A percentile compares a stretch with the other conserved stretches of the same genome.
These are phyloP conservation scores for Scaptomyza cyrtandrae DNA, from an alignment of 2,888 invertebrate genomes.

Conservation along the genomic window DNA sequence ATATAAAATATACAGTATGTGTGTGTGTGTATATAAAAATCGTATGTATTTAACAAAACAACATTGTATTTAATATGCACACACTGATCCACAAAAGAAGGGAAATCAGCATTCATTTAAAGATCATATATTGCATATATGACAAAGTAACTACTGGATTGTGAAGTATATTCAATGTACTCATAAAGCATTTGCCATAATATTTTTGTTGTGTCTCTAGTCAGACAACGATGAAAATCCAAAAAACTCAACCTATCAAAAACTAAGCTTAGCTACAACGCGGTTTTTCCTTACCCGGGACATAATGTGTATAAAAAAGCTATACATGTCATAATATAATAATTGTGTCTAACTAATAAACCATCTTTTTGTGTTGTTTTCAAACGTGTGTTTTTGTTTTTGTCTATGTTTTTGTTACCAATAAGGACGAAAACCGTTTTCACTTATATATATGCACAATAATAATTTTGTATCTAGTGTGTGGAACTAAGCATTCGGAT, in stretches of 20 bases:
- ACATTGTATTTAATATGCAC: constrained; percentile 46
- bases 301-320: constrained; percentile 53
- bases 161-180: constrained; percentile 54
- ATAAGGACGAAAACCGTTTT: constrained; percentile 76
- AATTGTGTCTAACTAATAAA: constrained; percentile 74
- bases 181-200: constrained; percentile 50
- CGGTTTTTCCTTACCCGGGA: not conserved
- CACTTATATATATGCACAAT: constrained; percentile 38
- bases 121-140: constrained; percentile 72
- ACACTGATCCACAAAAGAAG: constrained; percentile 71
- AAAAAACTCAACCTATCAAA: constrained; percentile 68
- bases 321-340: constrained; percentile 45
- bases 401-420: constrained; percentile 51
- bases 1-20: constrained; percentile 60
- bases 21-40: constrained; percentile 3
- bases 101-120: constrained; percentile 62
- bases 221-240: constrained; percentile 19
- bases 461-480: constrained; percentile 18
- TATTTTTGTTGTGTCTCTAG: constrained; percentile 25
- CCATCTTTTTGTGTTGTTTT: constrained; percentile 1
- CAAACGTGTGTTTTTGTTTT: not conserved
- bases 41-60: constrained; percentile 10
- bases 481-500: constrained; percentile 25
- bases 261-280: constrained; percentile 61
- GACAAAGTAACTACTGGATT: constrained; percentile 80